Conservation (phyloP, 2,888 invertebrate species). For the Alentia gelatinosa region DNA sequence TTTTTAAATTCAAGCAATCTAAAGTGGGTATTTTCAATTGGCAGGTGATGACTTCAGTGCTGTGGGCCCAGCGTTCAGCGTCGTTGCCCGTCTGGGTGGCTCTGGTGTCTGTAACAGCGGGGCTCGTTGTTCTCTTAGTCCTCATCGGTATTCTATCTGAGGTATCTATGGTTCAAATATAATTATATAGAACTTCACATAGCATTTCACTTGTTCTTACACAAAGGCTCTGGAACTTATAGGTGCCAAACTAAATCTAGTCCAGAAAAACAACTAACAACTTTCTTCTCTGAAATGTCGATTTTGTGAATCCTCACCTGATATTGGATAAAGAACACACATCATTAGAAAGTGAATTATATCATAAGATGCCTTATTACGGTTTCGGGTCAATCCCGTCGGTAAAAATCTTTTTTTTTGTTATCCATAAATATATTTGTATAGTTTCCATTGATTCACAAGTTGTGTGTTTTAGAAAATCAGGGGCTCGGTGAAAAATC, state of each 20-base stretch:
- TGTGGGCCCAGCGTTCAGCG: not conserved
- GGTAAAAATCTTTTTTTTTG: too few relatives aligned
- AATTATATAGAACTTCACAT: too few relatives aligned
- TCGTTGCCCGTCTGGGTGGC: not conserved
- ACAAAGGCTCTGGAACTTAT: not conserved
- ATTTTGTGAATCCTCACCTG: too few relatives aligned
- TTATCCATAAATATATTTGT: too few relatives aligned
- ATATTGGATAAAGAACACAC: too few relatives aligned
- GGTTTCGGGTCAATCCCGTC: too few relatives aligned
- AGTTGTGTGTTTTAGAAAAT: too few relatives aligned
- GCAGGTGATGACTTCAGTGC: not conserved
- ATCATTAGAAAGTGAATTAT: too few relatives aligned
- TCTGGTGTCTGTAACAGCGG: not conserved
- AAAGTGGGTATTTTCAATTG: not conserved
- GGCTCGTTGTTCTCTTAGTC: not conserved
- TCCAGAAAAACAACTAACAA: not conserved
- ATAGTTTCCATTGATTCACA: too few relatives aligned
- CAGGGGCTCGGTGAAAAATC: too few relatives aligned
- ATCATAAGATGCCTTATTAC: too few relatives aligned
- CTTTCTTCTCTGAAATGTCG: too few relatives aligned
- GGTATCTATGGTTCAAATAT: not conserved
- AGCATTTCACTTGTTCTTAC: not conserved
- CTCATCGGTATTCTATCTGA: not conserved
- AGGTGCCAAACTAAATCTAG: not conserved
- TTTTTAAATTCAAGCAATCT: not conserved